Evolutionary conservation across 2,888 invertebrate species (phyloP).

Genomic region (Willowsia nigromaculata): DNA sequence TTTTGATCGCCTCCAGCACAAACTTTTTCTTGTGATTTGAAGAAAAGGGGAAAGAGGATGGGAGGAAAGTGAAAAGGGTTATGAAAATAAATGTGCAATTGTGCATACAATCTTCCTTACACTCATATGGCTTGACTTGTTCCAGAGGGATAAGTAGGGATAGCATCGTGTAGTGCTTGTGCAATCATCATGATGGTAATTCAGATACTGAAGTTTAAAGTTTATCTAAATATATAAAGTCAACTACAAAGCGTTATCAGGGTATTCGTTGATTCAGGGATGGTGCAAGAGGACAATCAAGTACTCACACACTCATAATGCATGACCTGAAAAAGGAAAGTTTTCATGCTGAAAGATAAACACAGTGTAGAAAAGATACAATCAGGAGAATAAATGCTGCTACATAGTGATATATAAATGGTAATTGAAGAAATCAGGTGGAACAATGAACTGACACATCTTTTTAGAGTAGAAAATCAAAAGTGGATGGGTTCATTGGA

Average conservation of each 20-base stretch:
- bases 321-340: neutral
- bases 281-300: neutral
- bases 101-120: neutral
- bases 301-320: neutral
- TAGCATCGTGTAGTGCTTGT: neutral
- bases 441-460: constrained; percentile 48
- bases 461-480: too few species aligned
- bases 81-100: constrained; percentile 16
- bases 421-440: constrained; percentile 23
- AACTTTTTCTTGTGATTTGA: neutral
- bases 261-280: neutral
- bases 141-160: neutral
- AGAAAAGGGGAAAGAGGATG: constrained; percentile 10
- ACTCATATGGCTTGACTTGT: neutral
- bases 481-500: too few species aligned
- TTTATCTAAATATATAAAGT: neutral
- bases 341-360: neutral
- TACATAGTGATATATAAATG: neutral
- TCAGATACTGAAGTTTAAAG: neutral
- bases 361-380: neutral
- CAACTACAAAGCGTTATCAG: neutral
- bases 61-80: neutral
- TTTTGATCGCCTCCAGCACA: constrained; percentile 14
- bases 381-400: neutral
- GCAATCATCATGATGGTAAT: neutral